Conservation (phyloP, 2,113 vertebrate genomes). For the Oryzias curvinotus region DNA sequence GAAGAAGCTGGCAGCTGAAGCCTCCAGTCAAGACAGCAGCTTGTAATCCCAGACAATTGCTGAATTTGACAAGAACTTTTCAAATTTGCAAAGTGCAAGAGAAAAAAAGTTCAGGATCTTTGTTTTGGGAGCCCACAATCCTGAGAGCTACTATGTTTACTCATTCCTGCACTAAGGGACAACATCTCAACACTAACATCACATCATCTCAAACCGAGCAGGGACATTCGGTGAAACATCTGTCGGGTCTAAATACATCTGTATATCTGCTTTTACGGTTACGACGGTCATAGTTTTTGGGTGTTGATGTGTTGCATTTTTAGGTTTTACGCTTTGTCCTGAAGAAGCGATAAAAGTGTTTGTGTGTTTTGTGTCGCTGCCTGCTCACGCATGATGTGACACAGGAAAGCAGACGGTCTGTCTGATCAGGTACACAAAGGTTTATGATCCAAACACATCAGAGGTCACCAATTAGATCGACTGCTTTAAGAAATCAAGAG, state of each 20-base stretch:
- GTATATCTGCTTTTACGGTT: conserved; percentile 13
- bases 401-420: neutral
- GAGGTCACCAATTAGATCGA: neutral
- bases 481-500: neutral
- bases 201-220: conserved; percentile 17
- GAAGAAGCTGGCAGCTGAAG: conserved; percentile 79
- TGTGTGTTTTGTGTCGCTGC: neutral
- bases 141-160: conserved; percentile 7
- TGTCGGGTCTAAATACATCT: conserved; percentile 28
- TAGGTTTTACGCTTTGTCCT: conserved; percentile 7
- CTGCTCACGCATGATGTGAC: conserved; percentile 4
- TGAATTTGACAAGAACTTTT: neutral
- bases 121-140: conserved; percentile 1
- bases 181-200: conserved; percentile 5
- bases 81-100: conserved; percentile 8
- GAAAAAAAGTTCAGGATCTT: conserved; percentile 6
- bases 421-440: neutral
- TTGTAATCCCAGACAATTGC: conserved; percentile 62
- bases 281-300: conserved; percentile 3
- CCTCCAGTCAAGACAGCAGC: conserved; percentile 83
- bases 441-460: conserved; percentile 7
- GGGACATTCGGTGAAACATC: conserved; percentile 1
- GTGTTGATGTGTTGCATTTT: conserved; percentile 3
- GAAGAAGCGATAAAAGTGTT: neutral
- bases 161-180: conserved; percentile 4